Percentiles rank a stretch among this genome's conserved stretches.
These are phyloP conservation scores for Peromyscus californicus DNA, from an alignment of 2,113 vertebrate species.

Conservation along the genomic window DNA sequence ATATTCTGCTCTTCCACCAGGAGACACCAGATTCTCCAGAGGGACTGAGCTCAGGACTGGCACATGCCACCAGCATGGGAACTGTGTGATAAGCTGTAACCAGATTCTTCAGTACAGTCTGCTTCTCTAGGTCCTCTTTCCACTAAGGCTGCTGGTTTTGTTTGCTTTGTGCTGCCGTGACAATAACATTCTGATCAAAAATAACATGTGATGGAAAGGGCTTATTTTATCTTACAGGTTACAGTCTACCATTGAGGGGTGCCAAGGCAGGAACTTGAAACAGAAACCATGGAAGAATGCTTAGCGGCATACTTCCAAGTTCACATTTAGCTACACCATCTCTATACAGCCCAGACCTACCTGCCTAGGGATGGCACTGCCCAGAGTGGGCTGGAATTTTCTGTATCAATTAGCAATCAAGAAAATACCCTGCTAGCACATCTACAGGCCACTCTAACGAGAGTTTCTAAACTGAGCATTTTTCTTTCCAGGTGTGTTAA, in stretches of 20 bases:
- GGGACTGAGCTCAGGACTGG: background rate
- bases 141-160: background rate
- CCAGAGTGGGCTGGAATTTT: background rate
- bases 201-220: background rate
- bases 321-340: background rate
- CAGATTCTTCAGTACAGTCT: background rate
- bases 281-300: background rate
- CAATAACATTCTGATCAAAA: background rate
- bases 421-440: background rate
- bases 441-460: background rate
- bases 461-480: background rate
- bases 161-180: background rate
- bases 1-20: background rate
- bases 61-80: too few species aligned
- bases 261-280: background rate
- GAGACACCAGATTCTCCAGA: background rate
- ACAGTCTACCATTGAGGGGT: background rate
- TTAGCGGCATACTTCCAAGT: background rate
- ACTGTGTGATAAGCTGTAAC: rapidly evolving
- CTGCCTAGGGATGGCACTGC: background rate
- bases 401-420: background rate
- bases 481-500: background rate
- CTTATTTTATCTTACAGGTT: background rate
- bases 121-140: background rate
- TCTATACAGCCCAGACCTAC: background rate